Base-by-base conservation (phyloP, 2,113 vertebrate species). In the Dipodomys stephensi region DNA sequence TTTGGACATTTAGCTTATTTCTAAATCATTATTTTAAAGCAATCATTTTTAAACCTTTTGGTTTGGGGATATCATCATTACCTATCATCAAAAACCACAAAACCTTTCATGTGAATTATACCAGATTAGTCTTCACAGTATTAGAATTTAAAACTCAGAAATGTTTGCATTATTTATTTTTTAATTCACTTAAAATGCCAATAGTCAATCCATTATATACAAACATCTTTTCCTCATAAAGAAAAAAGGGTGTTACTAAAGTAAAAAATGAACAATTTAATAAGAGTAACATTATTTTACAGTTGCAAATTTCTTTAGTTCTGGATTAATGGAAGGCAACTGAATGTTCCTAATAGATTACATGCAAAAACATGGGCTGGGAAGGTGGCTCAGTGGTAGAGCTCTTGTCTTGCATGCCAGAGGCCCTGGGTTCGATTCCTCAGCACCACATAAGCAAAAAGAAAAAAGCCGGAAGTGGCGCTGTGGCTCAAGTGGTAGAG, bases 71-170 rank as follows among this genome's bases (percentile, higher is more conserved):
- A 11, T 3, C 18, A 44, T 44, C 27, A 53, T 53, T 53, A 79
- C 46, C 20, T 57, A 78, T 19, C 20, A 87, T 28, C 27, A 30
- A 84, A 25, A 20, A 69, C 32, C 64, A 19, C n/a, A 91, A 62
- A 22, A 2, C 62, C 83, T 71, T 78, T 65, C 4, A 74, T 65
- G 11, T 82, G 22, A 23, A 35, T 86, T 69, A 60, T 4, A 81
- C 69, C 46, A 25, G 60, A 19, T 73, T 20, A 8, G 23, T 35
- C 46, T 72, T 90, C 78, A 84, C 11, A 69, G 39, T 35, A 62
- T 71, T 71, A 83, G n/a, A 95, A 92, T 87, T 72, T 77, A 84
- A 87, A 84, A 93, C 32, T 35, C 4, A 94, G 25, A 79, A 82
- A 91, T 49, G 16, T 16, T 64, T 18, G 32, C 91, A 91, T 65